Evolutionary conservation across 2,888 invertebrate species (phyloP).

Genomic region (Apoderus coryli): DNA sequence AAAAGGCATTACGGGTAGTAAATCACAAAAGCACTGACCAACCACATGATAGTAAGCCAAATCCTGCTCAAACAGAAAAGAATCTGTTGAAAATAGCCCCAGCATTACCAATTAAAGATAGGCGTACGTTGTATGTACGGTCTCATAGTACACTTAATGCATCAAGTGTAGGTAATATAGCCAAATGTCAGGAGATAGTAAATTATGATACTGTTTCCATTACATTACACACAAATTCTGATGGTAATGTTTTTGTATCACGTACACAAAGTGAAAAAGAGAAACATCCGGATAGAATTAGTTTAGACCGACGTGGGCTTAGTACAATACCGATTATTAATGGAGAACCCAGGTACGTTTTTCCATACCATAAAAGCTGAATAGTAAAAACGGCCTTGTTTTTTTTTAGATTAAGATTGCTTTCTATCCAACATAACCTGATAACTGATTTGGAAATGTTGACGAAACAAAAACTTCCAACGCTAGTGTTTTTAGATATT

Average conservation of each 20-base stretch:
- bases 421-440: slow-evolving; percentile 87
- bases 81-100: slow-evolving; percentile 29
- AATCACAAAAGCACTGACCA: slow-evolving; percentile 20
- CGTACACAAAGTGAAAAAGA: slow-evolving; percentile 64
- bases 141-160: slow-evolving; percentile 38
- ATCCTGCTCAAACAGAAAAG: slow-evolving; percentile 19
- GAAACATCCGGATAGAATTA: slow-evolving; percentile 75
- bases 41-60: too few relatives aligned
- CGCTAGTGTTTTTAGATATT: slow-evolving; percentile 82
- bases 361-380: too few relatives aligned
- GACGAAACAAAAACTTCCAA: slow-evolving; percentile 40
- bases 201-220: too few relatives aligned
- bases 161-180: slow-evolving; percentile 20
- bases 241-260: slow-evolving; percentile 52
- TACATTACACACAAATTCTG: slow-evolving; percentile 44
- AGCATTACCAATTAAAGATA: slow-evolving; percentile 25
- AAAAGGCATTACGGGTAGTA: slow-evolving; percentile 22
- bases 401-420: slow-evolving; percentile 45
- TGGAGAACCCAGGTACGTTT: slow-evolving; percentile 45
- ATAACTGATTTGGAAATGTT: slow-evolving; percentile 59
- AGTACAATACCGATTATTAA: slow-evolving; percentile 72
- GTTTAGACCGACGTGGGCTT: slow-evolving; percentile 71
- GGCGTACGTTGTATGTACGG: slow-evolving; percentile 27
- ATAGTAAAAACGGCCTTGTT: too few relatives aligned
- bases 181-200: slow-evolving; percentile 15